Evolutionary conservation across 2,113 vertebrate genomes (phyloP), one percentile per base, ranked within the genome.

Genomic region (Vicugna pacos): DNA sequence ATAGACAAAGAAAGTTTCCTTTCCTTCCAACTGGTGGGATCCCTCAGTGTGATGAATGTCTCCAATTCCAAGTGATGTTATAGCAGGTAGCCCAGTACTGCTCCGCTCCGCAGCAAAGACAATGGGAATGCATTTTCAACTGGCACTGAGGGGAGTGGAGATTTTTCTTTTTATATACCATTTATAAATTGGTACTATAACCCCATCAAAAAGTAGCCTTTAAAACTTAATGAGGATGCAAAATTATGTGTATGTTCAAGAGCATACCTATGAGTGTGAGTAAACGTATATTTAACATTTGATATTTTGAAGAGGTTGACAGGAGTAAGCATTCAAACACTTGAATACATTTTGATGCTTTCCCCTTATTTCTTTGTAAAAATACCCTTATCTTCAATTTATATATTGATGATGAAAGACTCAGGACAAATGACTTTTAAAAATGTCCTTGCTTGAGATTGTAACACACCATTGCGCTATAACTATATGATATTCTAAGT

Each of bases 91-190:
- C 52, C 79, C 67, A 52, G 20, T 19, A 58, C 32, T 0, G 0
- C 50, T 94, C 58, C 84, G 54, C 95, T 87, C 26, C 62, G 82
- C 42, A 75, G 75, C 42, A 28, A 97, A 80, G 19, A 15, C 26
- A 89, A 94, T 54, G 8, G 8, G 42, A 65, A 3, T 96, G 67
- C 30, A 48, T 96, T 98, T 76, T 91, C 75, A 95, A 46, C 70
- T 35, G 72, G 46, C 91, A 73, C 17, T 10, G 0, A 93, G 46
- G 54, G 24, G 35, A 38, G 62, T 28, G 64, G 38, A 86, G 5
- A 11, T 91, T 96, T 96, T 98, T 92, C 73, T 62, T 97, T 97
- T 86, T 84, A 86, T 88, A 83, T 77, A 60, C 88, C 24, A 76
- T 96, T 96, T 96, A 90, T 96, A 95, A 96, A 92, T 84, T 77